phyloP scores from a whole-genome alignment of 2,113 vertebrate genomes.

The Oreocharis arfaki region DNA sequence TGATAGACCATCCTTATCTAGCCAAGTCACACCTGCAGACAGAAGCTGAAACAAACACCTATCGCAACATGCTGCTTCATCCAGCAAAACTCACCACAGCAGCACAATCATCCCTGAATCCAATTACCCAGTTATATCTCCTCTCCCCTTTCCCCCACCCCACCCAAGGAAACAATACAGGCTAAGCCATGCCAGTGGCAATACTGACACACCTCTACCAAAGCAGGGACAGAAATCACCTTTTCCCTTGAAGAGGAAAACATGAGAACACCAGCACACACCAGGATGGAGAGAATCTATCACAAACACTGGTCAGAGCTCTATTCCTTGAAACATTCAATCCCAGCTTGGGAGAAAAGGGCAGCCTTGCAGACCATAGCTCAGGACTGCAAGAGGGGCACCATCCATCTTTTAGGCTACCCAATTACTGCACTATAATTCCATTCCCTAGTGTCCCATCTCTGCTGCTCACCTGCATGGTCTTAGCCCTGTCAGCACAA shows the following conservation, averaged over 20 bases:
- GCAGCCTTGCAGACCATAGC: not conserved
- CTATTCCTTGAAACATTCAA: not conserved
- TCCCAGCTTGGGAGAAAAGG: not conserved
- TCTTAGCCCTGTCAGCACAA: not conserved
- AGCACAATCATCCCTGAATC: constrained; percentile 9
- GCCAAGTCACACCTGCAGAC: constrained; percentile 50
- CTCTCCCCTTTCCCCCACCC: constrained; percentile 29
- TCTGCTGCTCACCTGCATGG: not conserved
- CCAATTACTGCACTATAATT: not conserved
- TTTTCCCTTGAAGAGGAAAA: not conserved
- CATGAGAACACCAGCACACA: not conserved
- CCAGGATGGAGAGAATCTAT: not conserved
- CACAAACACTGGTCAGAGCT: not conserved
- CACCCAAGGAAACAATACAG: not conserved
- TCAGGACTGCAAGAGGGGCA: not conserved
- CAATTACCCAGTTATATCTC: not conserved
- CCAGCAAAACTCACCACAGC: constrained; percentile 40
- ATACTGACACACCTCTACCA: constrained; percentile 3
- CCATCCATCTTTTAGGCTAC: not conserved
- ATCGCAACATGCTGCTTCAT: constrained; percentile 34
- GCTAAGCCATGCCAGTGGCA: not conserved
- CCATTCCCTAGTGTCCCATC: not conserved
- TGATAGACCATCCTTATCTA: constrained; percentile 54
- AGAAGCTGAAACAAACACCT: constrained; percentile 43
- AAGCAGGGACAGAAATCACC: not conserved